These are phyloP conservation scores for Drosophila meridionalis DNA, from an alignment of 2,888 invertebrate genomes.

Conservation along the genomic window DNA sequence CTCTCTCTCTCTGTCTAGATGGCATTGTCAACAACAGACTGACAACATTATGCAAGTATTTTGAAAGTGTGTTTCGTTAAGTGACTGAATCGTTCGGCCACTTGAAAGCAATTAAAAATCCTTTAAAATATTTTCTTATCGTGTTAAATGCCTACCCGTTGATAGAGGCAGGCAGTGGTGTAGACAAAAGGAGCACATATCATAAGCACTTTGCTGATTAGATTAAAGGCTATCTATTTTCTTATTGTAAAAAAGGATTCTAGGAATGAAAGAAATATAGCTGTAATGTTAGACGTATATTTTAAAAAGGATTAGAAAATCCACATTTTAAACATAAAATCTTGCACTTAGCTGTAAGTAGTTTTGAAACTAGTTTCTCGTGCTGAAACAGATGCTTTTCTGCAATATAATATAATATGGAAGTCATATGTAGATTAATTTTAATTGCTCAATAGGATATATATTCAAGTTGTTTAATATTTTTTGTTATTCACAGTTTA, in stretches of 20 bases:
- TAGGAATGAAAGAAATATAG: background rate
- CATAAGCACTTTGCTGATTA: slow-evolving; percentile 2
- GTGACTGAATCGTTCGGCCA: slow-evolving; percentile 58
- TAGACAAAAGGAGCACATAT: slow-evolving; percentile 28
- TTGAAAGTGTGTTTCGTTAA: slow-evolving; percentile 41
- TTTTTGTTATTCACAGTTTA: too few relatives aligned
- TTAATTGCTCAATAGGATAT: too few relatives aligned
- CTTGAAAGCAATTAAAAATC: slow-evolving; percentile 79
- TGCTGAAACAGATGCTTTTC: too few relatives aligned
- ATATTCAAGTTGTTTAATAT: too few relatives aligned
- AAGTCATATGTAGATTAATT: too few relatives aligned
- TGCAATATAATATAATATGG: too few relatives aligned
- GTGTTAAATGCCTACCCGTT: slow-evolving; percentile 50
- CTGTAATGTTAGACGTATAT: background rate
- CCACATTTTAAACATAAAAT: background rate
- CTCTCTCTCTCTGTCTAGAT: background rate
- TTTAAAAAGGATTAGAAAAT: background rate
- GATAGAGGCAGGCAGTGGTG: slow-evolving; percentile 50
- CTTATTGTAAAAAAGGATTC: background rate
- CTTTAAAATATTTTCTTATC: slow-evolving; percentile 77
- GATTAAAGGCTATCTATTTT: background rate
- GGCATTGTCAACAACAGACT: slow-evolving; percentile 47
- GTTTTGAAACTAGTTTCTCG: background rate
- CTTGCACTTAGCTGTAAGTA: background rate
- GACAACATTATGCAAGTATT: slow-evolving; percentile 37